A percentile compares a stretch with the other conserved stretches of the same genome.
Conservation (phyloP, 2,113 vertebrate genomes). For the Calyptomena viridis region DNA sequence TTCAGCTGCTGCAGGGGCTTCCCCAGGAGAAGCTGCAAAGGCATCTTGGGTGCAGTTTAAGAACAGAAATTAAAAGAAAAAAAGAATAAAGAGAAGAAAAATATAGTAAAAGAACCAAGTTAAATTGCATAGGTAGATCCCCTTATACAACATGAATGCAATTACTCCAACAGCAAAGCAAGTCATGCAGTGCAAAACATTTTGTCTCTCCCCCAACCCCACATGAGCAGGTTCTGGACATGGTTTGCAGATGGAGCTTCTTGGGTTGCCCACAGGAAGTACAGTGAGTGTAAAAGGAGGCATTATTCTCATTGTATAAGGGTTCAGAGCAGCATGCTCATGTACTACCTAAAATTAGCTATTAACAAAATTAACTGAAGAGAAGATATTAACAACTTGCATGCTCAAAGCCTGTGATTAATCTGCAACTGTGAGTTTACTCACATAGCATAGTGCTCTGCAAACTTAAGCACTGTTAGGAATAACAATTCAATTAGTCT, state of each 20-base stretch:
- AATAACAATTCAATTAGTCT: background rate
- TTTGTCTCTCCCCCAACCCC: conserved; percentile 12
- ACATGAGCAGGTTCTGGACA: background rate
- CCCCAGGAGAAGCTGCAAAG: conserved; percentile 97
- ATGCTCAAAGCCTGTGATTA: conserved; percentile 10
- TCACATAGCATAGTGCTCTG: background rate
- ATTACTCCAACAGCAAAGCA: conserved; percentile 28
- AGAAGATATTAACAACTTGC: conserved; percentile 31
- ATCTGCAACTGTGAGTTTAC: background rate
- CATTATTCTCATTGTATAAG: conserved; percentile 80
- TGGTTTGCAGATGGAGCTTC: background rate
- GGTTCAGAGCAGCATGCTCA: conserved; percentile 74
- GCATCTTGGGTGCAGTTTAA: conserved; percentile 88
- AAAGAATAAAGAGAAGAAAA: conserved; percentile 81
- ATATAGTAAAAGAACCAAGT: conserved; percentile 79
- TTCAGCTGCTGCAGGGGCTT: conserved; percentile 87
- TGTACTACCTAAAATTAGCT: conserved; percentile 52
- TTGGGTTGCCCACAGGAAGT: background rate
- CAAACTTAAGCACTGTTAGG: background rate
- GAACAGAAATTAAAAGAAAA: conserved; percentile 78
- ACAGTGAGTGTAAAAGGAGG: background rate
- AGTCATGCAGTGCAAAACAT: background rate
- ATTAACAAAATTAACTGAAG: conserved; percentile 30
- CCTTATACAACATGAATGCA: conserved; percentile 79
- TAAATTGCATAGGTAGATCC: conserved; percentile 74